Percentiles rank a stretch among this genome's conserved stretches.
phyloP scores from a whole-genome alignment of 1,140 invertebrate species.

The Pseudomyrmex sp. region DNA sequence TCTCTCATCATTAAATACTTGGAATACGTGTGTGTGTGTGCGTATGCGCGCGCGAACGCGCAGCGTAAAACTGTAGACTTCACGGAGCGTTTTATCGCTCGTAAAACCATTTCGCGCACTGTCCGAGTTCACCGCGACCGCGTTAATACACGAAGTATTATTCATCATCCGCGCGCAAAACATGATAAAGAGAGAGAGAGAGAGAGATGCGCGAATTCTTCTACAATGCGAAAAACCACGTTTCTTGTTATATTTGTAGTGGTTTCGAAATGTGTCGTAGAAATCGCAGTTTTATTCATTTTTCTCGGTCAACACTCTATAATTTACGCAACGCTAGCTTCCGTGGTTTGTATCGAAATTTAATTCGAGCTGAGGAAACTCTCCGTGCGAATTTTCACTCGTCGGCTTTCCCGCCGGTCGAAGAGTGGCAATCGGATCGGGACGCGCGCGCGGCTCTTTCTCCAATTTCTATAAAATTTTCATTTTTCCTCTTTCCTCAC shows the following conservation, averaged over 20 bases:
- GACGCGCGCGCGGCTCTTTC: neutral
- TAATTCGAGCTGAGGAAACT: neutral
- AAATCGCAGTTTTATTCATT: neutral
- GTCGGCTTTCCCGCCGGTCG: neutral
- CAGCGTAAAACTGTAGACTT: constrained; percentile 4
- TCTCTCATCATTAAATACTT: constrained; percentile 62
- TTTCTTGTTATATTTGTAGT: neutral
- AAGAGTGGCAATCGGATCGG: neutral
- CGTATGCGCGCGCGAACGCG: too few species aligned
- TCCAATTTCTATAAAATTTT: constrained; percentile 42
- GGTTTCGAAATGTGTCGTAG: too few species aligned
- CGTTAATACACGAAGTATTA: constrained; percentile 27
- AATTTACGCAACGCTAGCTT: too few species aligned
- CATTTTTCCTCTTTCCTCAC: constrained; percentile 14
- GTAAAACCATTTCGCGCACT: constrained; percentile 19
- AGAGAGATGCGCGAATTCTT: neutral
- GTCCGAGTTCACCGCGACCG: neutral
- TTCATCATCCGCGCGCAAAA: neutral
- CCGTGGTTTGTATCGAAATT: neutral
- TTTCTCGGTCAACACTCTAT: neutral
- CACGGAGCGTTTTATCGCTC: constrained; percentile 21
- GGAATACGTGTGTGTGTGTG: too few species aligned
- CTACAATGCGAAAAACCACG: neutral
- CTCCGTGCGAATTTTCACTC: constrained; percentile 18
- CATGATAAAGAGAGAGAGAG: constrained; percentile 2